Evolutionary conservation across 2,797 vertebrate species (phyloP).

Genomic region (Malacoctenus gilli): DNA sequence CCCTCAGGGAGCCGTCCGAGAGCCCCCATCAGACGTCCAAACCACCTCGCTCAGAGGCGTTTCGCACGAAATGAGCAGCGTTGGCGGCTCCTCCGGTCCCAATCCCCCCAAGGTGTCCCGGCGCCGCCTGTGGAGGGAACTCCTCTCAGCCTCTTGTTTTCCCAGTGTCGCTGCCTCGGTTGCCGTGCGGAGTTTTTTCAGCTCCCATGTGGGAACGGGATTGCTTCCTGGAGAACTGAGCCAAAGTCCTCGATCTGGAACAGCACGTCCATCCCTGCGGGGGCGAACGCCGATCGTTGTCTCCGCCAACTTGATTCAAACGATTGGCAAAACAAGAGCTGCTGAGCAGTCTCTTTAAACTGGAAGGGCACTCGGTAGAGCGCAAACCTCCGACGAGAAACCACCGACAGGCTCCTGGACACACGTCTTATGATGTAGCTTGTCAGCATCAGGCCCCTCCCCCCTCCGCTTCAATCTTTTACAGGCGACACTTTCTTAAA

Average conservation of each 20-base stretch:
- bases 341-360: no score
- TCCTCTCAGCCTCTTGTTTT: conserved; percentile 13
- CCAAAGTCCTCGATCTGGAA: conserved; percentile 5
- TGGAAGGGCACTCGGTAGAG: no score
- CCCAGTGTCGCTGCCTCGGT: conserved; percentile 27
- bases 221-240: neutral
- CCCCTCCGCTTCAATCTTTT: no score
- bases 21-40: conserved; percentile 15
- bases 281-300: no score
- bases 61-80: conserved; percentile 12
- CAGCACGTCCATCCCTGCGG: conserved; percentile 10
- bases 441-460: no score
- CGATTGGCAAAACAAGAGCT: no score
- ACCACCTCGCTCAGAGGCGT: conserved; percentile 18
- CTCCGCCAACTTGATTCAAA: no score
- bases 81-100: neutral
- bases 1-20: conserved; percentile 16
- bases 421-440: no score
- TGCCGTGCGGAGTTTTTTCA: conserved; percentile 11
- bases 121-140: conserved; percentile 10
- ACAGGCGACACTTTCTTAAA: no score
- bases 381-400: no score
- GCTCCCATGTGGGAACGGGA: no score
- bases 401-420: no score
- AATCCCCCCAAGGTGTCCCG: neutral